Conservation (phyloP, 2,113 vertebrate genomes). For the Leptodactylus fuscus region DNA sequence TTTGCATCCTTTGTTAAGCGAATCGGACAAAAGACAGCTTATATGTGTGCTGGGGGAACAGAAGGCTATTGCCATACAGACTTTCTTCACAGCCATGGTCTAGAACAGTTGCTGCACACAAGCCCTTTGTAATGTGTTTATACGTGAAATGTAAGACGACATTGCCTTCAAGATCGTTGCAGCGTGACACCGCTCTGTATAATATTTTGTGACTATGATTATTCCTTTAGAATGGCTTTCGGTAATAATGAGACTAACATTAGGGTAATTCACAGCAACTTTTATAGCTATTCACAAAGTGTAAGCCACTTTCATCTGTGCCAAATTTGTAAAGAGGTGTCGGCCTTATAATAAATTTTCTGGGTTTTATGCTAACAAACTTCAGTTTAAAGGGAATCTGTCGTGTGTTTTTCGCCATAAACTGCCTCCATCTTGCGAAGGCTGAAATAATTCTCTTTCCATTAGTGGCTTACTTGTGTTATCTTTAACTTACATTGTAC, state of each 20-base stretch:
- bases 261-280: background rate
- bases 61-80: constrained; percentile 19
- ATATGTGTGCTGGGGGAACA: constrained; percentile 29
- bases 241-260: background rate
- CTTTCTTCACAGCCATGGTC: constrained; percentile 25
- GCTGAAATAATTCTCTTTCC: too few relatives aligned
- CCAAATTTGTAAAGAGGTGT: too few relatives aligned
- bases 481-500: too few relatives aligned
- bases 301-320: too few relatives aligned
- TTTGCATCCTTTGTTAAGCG: constrained; percentile 25
- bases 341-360: too few relatives aligned
- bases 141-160: constrained; percentile 5
- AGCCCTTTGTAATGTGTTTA: constrained; percentile 24
- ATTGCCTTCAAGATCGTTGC: background rate
- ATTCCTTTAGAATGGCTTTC: too few relatives aligned
- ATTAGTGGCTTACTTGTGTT: too few relatives aligned
- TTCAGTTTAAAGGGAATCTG: too few relatives aligned
- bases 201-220: background rate
- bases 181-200: background rate
- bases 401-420: too few relatives aligned
- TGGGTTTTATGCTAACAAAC: too few relatives aligned
- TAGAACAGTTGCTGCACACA: constrained; percentile 20
- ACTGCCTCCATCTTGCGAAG: too few relatives aligned
- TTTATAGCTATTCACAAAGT: background rate
- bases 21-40: constrained; percentile 40